Percentiles rank a stretch among this genome's conserved stretches.
Conservation (phyloP, 2,888 invertebrate species). For the Auanema sp. region DNA sequence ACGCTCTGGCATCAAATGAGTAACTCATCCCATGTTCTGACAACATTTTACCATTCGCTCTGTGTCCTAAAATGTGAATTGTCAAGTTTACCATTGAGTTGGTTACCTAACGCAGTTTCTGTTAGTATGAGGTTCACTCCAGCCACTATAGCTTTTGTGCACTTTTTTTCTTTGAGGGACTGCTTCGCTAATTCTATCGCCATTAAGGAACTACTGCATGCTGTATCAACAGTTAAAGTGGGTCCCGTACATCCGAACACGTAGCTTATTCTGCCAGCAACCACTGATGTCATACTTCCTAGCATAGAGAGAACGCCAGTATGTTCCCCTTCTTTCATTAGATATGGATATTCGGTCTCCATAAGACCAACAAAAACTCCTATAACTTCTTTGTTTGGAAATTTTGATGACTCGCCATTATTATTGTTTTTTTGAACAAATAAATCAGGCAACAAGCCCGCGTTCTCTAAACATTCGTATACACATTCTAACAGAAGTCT, state of each 20-base stretch:
- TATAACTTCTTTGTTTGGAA: constrained; percentile 24
- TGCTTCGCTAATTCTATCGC: constrained; percentile 76
- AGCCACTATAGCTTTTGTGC: constrained; percentile 84
- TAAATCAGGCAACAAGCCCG: constrained; percentile 18
- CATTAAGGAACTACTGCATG: constrained; percentile 90
- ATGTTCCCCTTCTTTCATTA: constrained; percentile 27
- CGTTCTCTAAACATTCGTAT: constrained; percentile 56
- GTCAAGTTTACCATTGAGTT: no score
- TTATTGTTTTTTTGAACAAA: constrained; percentile 6
- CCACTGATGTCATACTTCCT: constrained; percentile 46
- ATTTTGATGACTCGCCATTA: not conserved
- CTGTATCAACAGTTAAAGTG: constrained; percentile 90
- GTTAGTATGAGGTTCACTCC: constrained; percentile 75
- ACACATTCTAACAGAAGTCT: constrained; percentile 55
- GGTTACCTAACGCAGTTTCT: constrained; percentile 41
- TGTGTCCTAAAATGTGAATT: constrained; percentile 22
- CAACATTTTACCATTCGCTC: constrained; percentile 61
- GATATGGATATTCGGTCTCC: constrained; percentile 58
- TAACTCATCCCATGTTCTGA: constrained; percentile 62
- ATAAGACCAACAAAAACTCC: constrained; percentile 59
- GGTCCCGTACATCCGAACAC: constrained; percentile 68
- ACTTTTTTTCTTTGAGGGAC: constrained; percentile 81
- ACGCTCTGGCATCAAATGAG: constrained; percentile 63
- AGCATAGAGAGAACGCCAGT: constrained; percentile 47
- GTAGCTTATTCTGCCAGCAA: constrained; percentile 54